Evolutionary conservation across 1,140 invertebrate species (phyloP).

Genomic region (Drosophila yakuba): DNA sequence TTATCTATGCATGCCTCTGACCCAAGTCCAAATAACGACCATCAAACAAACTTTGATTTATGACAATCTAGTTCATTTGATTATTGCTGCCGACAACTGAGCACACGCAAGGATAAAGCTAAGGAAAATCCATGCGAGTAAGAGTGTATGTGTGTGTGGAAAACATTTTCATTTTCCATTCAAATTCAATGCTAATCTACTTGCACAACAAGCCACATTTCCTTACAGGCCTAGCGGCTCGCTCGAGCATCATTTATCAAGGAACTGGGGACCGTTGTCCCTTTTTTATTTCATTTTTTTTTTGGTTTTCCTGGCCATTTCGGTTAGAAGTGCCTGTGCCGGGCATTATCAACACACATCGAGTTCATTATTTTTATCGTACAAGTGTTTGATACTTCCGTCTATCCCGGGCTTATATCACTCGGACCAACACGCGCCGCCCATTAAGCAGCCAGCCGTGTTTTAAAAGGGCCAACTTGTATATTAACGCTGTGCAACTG

Average conservation of each 20-base stretch:
- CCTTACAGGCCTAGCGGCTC: constrained; percentile 32
- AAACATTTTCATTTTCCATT: constrained; percentile 80
- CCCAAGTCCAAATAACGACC: constrained; percentile 49
- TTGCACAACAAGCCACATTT: constrained; percentile 71
- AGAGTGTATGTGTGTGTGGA: constrained; percentile 16
- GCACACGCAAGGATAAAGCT: constrained; percentile 11
- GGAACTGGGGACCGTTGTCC: constrained; percentile 45
- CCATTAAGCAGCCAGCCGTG: constrained; percentile 63
- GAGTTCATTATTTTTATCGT: constrained; percentile 68
- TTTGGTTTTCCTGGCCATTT: constrained; percentile 21
- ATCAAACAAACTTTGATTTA: constrained; percentile 79
- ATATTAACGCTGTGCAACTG: constrained; percentile 60
- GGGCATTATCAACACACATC: constrained; percentile 74
- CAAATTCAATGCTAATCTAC: constrained; percentile 81
- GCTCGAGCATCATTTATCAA: constrained; percentile 73
- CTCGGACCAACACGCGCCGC: constrained; percentile 60
- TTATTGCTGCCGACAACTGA: constrained; percentile 58
- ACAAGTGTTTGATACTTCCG: constrained; percentile 43
- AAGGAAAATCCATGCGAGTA: neutral
- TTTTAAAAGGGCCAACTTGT: constrained; percentile 53
- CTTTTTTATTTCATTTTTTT: constrained; percentile 28
- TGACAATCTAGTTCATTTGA: constrained; percentile 79
- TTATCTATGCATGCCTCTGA: constrained; percentile 67
- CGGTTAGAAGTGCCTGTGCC: constrained; percentile 46
- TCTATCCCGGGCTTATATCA: constrained; percentile 19